Conservation (phyloP, 2,113 vertebrate genomes). For the Thamnaconus septentrionalis region DNA sequence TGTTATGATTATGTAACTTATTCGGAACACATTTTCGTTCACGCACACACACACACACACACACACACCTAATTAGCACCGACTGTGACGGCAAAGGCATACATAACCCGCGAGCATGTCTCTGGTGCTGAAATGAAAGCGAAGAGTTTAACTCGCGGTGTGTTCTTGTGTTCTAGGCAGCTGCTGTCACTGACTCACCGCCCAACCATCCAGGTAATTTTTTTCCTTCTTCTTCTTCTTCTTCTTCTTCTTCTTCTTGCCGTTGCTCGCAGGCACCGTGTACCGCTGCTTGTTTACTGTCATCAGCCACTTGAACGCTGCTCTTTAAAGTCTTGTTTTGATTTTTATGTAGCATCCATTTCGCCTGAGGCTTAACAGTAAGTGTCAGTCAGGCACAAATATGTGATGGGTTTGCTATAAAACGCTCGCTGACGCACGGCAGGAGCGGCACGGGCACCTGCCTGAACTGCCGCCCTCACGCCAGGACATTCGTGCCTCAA, state of each 20-base stretch:
- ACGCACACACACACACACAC: conserved; percentile 11
- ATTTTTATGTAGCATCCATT: conserved; percentile 28
- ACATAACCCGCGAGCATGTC: conserved; percentile 8
- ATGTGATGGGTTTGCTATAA: conserved; percentile 44
- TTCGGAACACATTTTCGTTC: conserved; percentile 50
- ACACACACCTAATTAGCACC: conserved; percentile 24
- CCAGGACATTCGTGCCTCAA: conserved; percentile 53
- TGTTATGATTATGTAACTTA: conserved; percentile 53
- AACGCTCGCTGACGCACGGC: conserved; percentile 22
- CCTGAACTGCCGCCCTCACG: conserved; percentile 10
- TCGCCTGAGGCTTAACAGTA: conserved; percentile 15
- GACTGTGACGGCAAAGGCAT: conserved; percentile 14
- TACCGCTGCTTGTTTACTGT: conserved; percentile 3
- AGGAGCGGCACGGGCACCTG: conserved; percentile 20
- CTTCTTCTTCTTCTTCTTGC: background rate
- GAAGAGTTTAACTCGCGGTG: conserved; percentile 14
- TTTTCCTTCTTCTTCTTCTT: background rate
- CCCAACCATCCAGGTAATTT: conserved; percentile 66
- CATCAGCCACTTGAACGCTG: conserved; percentile 2
- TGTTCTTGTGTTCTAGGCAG: conserved; percentile 63
- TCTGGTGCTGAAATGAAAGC: too few species aligned
- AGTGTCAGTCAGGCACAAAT: conserved; percentile 28
- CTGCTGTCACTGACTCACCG: conserved; percentile 67
- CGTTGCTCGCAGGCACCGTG: conserved; percentile 5
- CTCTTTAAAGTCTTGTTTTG: conserved; percentile 11